phyloP scores from a whole-genome alignment of 2,113 vertebrate species.

The Microcebus murinus region DNA sequence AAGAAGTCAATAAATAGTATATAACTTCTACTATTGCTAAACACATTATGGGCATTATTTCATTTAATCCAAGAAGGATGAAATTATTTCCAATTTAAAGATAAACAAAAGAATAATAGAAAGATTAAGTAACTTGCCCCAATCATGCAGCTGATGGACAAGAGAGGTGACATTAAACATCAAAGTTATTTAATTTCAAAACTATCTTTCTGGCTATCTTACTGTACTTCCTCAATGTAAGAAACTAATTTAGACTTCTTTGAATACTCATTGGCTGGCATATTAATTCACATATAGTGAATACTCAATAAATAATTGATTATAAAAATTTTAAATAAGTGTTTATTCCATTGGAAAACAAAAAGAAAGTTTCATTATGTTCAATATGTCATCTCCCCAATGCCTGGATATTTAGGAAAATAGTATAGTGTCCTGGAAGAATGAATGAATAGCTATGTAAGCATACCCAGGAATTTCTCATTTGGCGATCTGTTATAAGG shows the following conservation, averaged over 20 bases:
- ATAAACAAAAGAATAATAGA: not conserved
- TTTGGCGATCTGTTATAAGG: not conserved
- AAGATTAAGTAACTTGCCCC: not conserved
- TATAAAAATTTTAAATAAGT: not conserved
- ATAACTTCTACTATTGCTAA: not conserved
- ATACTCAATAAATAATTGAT: not conserved
- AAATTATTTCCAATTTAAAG: constrained; percentile 36
- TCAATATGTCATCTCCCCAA: not conserved
- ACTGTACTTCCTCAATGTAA: not conserved
- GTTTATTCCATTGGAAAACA: not conserved
- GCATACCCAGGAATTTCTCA: not conserved
- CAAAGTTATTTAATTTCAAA: not conserved
- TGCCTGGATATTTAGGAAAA: not conserved
- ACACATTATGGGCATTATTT: not conserved
- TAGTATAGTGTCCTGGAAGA: not conserved
- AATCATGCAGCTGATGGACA: not conserved
- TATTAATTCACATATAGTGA: not conserved
- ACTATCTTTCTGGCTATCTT: not conserved
- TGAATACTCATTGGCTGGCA: not conserved
- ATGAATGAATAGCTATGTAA: not conserved
- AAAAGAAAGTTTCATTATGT: not conserved
- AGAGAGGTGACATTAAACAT: not conserved
- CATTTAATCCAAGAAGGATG: not conserved
- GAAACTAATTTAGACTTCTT: not conserved
- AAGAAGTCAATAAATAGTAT: not conserved